Conservation (phyloP, 2,888 invertebrate genomes). For the Lordiphosa fenestrarum region DNA sequence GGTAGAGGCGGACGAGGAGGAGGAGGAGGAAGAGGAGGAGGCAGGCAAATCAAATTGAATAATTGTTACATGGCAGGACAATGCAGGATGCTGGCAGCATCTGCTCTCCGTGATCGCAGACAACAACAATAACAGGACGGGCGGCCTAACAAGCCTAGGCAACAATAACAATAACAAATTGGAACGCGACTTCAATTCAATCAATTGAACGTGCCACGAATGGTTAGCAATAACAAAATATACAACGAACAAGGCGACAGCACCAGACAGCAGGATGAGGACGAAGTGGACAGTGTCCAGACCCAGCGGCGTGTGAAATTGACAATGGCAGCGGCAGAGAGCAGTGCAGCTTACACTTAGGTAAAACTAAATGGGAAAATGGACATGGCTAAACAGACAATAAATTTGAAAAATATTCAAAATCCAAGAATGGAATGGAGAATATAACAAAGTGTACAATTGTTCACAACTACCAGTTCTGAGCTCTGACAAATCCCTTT, state of each 20-base stretch:
- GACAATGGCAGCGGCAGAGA: conserved; percentile 56
- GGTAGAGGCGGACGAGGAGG: neutral
- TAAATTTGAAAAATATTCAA: too few species aligned
- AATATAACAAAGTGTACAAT: too few species aligned
- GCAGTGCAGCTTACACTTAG: neutral
- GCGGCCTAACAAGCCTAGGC: conserved; percentile 51
- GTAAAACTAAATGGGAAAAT: neutral
- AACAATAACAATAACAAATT: conserved; percentile 45
- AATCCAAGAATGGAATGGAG: too few species aligned
- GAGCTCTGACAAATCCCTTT: too few species aligned
- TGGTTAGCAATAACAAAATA: conserved; percentile 60
- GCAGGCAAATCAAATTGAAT: conserved; percentile 68
- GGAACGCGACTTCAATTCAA: conserved; percentile 63
- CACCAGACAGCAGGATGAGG: conserved; percentile 9
- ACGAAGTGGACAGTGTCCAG: conserved; percentile 14
- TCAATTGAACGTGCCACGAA: conserved; percentile 74
- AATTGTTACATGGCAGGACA: conserved; percentile 58
- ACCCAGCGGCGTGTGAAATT: conserved; percentile 69
- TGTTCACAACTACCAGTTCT: too few species aligned
- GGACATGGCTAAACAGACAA: neutral
- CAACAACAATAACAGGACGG: conserved; percentile 28
- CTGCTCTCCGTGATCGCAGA: conserved; percentile 27
- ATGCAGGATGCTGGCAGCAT: conserved; percentile 16
- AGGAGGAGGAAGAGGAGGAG: neutral
- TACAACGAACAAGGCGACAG: conserved; percentile 13